Evolutionary conservation across 2,888 invertebrate species (phyloP).

Genomic region (Serrognathus titanus): DNA sequence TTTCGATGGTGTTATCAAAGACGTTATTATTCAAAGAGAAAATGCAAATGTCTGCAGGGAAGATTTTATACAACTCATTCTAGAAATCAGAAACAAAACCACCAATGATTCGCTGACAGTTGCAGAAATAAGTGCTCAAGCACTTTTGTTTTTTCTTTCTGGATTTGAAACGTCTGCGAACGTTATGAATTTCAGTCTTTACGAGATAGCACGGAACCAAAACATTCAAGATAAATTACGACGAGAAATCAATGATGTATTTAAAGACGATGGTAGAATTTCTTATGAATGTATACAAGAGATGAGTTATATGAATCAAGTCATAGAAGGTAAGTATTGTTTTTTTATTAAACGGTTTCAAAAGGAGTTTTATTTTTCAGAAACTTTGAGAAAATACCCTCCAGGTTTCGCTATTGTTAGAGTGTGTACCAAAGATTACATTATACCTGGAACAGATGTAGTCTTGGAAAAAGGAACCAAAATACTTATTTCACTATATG

Average conservation of each 20-base stretch:
- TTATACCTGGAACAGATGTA: not conserved
- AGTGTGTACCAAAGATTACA: not conserved
- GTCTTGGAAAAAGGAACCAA: conserved; percentile 1
- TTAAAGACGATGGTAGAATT: not conserved
- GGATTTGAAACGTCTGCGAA: not conserved
- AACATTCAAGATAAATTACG: conserved; percentile 1
- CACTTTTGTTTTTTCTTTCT: not conserved
- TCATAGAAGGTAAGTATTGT: not conserved
- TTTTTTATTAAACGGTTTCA: not conserved
- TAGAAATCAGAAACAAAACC: not conserved
- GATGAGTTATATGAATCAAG: not conserved
- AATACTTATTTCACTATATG: not conserved
- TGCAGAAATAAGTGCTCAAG: not conserved
- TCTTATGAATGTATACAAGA: not conserved
- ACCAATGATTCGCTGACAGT: not conserved
- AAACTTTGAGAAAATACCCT: not conserved
- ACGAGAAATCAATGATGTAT: not conserved
- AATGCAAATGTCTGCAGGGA: not conserved
- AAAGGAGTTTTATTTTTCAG: not conserved
- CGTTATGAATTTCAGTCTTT: not conserved
- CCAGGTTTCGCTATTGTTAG: not conserved
- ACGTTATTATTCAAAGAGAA: not conserved
- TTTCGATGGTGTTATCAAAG: not conserved
- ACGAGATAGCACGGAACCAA: conserved; percentile 1
- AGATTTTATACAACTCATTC: not conserved